Conservation (phyloP, 2,888 invertebrate genomes). For the Junonia oenone region DNA sequence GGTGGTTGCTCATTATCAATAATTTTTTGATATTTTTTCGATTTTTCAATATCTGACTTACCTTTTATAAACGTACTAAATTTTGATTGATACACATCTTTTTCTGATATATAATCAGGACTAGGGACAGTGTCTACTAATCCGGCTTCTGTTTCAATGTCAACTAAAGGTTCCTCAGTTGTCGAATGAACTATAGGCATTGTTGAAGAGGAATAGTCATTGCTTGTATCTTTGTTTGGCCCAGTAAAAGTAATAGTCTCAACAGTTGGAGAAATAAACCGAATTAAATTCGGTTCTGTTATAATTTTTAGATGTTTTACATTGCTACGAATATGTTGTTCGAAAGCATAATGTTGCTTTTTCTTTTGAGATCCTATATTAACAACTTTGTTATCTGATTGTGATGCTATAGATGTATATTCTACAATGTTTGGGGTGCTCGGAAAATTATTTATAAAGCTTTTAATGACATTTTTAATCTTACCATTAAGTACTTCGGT, state of each 20-base stretch:
- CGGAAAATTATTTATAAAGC: constrained; percentile 52
- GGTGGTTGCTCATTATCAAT: constrained; percentile 38
- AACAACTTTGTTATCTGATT: constrained; percentile 51
- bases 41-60: constrained; percentile 43
- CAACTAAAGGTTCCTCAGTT: constrained; percentile 37
- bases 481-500: constrained; percentile 63
- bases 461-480: constrained; percentile 61
- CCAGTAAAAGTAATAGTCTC: constrained; percentile 35
- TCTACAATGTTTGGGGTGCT: constrained; percentile 43
- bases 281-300: constrained; percentile 48
- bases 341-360: constrained; percentile 45
- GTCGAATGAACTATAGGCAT: constrained; percentile 38
- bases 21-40: constrained; percentile 51
- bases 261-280: constrained; percentile 36
- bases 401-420: constrained; percentile 37
- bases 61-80: constrained; percentile 47
- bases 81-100: constrained; percentile 48
- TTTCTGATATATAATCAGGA: constrained; percentile 37
- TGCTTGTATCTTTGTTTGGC: constrained; percentile 27
- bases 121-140: constrained; percentile 40
- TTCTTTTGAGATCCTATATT: constrained; percentile 65
- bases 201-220: constrained; percentile 45
- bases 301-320: constrained; percentile 58
- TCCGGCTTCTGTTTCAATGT: constrained; percentile 8
- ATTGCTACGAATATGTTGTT: constrained; percentile 49